phyloP scores from a whole-genome alignment of 2,888 invertebrate genomes.

The Arrhopalites spinosus region DNA sequence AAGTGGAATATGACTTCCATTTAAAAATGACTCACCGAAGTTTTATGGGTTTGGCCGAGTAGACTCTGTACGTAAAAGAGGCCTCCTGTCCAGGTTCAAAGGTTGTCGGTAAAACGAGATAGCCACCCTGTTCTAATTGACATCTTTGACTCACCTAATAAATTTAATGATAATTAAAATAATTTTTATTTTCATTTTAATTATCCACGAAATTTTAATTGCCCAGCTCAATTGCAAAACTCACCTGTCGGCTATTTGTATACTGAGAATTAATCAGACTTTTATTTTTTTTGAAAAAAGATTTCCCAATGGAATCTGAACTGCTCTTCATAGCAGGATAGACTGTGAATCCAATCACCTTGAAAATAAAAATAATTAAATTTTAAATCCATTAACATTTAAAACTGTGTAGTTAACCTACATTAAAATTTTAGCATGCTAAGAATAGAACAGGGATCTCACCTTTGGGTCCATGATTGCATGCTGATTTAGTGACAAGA shows the following conservation, averaged over 20 bases:
- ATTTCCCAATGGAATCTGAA: slow-evolving; percentile 76
- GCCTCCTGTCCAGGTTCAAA: slow-evolving; percentile 90
- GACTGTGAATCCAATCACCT: slow-evolving; percentile 83
- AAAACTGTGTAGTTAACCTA: too few relatives aligned
- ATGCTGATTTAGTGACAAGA: slow-evolving; percentile 86
- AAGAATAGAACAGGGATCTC: too few relatives aligned
- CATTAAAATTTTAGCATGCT: too few relatives aligned
- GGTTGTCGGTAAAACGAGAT: slow-evolving; percentile 85
- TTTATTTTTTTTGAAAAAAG: slow-evolving; percentile 83
- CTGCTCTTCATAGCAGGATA: slow-evolving; percentile 74
- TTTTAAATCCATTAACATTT: background rate
- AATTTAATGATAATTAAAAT: background rate
- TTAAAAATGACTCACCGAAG: slow-evolving; percentile 72
- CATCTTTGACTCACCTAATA: slow-evolving; percentile 70
- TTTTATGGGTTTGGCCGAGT: slow-evolving; percentile 76
- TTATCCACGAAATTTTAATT: too few relatives aligned
- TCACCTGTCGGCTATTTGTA: slow-evolving; percentile 86
- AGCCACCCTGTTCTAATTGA: slow-evolving; percentile 78
- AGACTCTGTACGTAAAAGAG: slow-evolving; percentile 81
- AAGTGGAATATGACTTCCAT: too few relatives aligned
- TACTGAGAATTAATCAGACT: slow-evolving; percentile 87
- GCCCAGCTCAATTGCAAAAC: too few relatives aligned
- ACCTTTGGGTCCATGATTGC: slow-evolving; percentile 91
- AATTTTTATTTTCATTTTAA: background rate
- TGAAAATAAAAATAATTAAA: slow-evolving; percentile 42